phyloP scores from a whole-genome alignment of 2,113 vertebrate genomes.

The Xenopus borealis region DNA sequence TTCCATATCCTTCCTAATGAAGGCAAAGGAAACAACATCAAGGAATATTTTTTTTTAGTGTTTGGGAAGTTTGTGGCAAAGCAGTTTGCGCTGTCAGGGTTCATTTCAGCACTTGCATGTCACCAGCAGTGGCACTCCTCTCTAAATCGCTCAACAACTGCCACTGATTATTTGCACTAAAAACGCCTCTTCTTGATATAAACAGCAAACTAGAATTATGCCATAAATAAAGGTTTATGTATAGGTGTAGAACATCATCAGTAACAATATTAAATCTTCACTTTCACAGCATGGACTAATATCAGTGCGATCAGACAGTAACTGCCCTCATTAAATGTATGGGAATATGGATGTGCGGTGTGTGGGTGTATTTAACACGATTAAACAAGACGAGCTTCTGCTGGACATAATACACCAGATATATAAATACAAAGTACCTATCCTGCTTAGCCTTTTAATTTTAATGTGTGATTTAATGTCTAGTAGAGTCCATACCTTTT shows the following conservation, averaged over 20 bases:
- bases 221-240: background rate
- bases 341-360: constrained; percentile 10
- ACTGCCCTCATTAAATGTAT: background rate
- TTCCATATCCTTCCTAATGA: constrained; percentile 54
- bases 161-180: constrained; percentile 12
- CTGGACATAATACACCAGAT: constrained; percentile 21
- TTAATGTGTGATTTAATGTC: constrained; percentile 52
- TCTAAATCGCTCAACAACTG: background rate
- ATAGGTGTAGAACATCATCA: background rate
- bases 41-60: constrained; percentile 16
- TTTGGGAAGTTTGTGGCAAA: background rate
- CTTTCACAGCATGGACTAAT: too few relatives aligned
- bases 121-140: background rate
- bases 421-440: constrained; percentile 25
- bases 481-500: constrained; percentile 31
- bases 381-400: background rate
- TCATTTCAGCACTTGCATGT: constrained; percentile 23
- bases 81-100: constrained; percentile 16
- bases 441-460: constrained; percentile 21
- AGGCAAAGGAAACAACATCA: constrained; percentile 52
- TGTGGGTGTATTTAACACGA: too few relatives aligned
- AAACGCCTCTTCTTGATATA: too few relatives aligned
- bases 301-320: too few relatives aligned
- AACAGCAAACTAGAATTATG: too few relatives aligned
- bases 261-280: background rate